These are phyloP conservation scores for Apocrypta bakeri DNA, from an alignment of 1,140 invertebrate species.

Conservation along the genomic window DNA sequence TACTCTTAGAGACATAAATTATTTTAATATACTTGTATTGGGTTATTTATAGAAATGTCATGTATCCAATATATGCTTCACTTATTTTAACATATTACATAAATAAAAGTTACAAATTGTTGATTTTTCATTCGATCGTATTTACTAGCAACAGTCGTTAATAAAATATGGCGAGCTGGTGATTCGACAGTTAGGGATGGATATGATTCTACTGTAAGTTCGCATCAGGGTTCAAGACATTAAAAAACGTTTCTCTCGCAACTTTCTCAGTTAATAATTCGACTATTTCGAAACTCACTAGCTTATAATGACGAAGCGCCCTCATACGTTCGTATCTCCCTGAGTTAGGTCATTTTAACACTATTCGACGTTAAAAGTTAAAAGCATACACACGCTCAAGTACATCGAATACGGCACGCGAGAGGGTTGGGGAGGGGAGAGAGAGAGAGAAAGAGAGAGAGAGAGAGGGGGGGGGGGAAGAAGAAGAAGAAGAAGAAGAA, in stretches of 20 bases:
- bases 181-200: not conserved
- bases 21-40: not conserved
- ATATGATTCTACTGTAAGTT: slow-evolving; percentile 31
- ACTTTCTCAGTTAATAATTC: not conserved
- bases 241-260: not conserved
- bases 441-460: slow-evolving; percentile 9
- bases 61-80: not conserved
- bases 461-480: no score
- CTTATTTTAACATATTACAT: not conserved
- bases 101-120: not conserved
- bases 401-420: slow-evolving; percentile 25
- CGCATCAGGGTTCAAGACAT: not conserved
- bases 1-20: not conserved
- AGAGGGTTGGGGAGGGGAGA: no score
- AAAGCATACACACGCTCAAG: not conserved
- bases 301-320: not conserved
- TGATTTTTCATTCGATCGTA: not conserved
- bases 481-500: not conserved
- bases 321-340: not conserved
- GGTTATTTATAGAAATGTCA: not conserved
- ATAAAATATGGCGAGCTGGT: not conserved
- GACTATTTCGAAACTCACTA: not conserved
- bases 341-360: not conserved
- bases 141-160: not conserved
- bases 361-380: slow-evolving; percentile 2